Evolutionary conservation across 2,888 invertebrate species (phyloP).

Genomic region (Diloba caeruleocephala): DNA sequence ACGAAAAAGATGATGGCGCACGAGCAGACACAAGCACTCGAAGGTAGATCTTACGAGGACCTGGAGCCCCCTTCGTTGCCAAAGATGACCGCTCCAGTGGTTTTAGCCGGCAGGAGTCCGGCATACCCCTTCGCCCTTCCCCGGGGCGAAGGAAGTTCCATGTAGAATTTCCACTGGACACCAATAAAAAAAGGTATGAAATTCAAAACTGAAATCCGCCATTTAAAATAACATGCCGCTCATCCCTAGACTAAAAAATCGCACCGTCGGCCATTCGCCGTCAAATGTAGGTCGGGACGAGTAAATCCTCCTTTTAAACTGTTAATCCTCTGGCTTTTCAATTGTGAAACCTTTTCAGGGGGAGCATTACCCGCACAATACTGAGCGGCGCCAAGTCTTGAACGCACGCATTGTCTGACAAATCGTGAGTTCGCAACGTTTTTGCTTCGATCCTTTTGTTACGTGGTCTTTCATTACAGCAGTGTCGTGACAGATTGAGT

Average conservation of each 20-base stretch:
- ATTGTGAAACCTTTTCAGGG: constrained; percentile 59
- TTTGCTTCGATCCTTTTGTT: constrained; percentile 33
- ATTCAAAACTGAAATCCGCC: constrained; percentile 28
- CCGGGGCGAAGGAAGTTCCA: too few species aligned
- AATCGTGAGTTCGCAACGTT: constrained; percentile 37
- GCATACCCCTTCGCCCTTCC: too few species aligned
- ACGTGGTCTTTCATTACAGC: constrained; percentile 42
- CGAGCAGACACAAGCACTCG: too few species aligned
- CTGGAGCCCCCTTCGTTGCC: too few species aligned
- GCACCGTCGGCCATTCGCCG: constrained; percentile 37
- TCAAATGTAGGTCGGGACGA: constrained; percentile 57
- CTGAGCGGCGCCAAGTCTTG: constrained; percentile 45
- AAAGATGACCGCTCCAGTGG: too few species aligned
- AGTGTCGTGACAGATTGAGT: constrained; percentile 36
- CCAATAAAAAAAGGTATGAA: too few species aligned
- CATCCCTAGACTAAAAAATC: constrained; percentile 22
- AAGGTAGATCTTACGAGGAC: too few species aligned
- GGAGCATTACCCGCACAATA: constrained; percentile 57
- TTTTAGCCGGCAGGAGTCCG: too few species aligned
- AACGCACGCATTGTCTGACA: constrained; percentile 50
- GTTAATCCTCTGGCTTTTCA: constrained; percentile 63
- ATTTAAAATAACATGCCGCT: constrained; percentile 38
- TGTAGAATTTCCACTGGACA: too few species aligned
- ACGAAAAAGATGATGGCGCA: background rate
- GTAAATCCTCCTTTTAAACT: constrained; percentile 59